Evolutionary conservation across 2,113 vertebrate genomes (phyloP).

Genomic region (Dissostichus mawsoni): DNA sequence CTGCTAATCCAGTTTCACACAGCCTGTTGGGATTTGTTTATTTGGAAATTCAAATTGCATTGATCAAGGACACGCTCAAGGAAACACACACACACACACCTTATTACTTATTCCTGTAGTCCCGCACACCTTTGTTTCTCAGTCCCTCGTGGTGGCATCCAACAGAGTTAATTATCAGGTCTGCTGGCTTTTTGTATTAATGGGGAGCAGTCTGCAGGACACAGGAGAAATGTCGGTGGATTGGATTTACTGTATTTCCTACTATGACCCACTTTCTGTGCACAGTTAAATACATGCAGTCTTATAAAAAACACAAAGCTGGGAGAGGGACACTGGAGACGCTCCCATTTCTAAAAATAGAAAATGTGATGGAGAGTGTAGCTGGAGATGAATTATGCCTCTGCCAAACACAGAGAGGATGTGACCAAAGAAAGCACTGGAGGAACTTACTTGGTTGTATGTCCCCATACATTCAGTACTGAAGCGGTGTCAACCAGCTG

Average conservation of each 20-base stretch:
- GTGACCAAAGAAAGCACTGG: constrained; percentile 22
- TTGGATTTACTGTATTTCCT: constrained; percentile 31
- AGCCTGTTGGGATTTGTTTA: neutral
- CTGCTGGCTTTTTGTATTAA: constrained; percentile 1
- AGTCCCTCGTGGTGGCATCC: constrained; percentile 25
- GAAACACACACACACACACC: neutral
- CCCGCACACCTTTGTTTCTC: neutral
- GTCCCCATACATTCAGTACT: neutral
- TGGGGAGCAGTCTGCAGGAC: constrained; percentile 4
- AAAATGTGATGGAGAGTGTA: constrained; percentile 52
- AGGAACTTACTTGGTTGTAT: constrained; percentile 4
- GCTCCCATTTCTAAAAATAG: constrained; percentile 75
- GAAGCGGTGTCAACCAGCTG: neutral
- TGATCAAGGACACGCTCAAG: neutral
- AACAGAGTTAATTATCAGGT: constrained; percentile 39
- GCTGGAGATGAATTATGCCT: constrained; percentile 61
- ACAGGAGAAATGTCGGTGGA: neutral
- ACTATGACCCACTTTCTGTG: constrained; percentile 69
- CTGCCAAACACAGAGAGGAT: constrained; percentile 46
- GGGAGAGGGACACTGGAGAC: constrained; percentile 53
- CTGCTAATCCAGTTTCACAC: neutral
- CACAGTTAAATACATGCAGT: constrained; percentile 16
- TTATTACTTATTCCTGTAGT: neutral
- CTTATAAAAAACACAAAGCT: constrained; percentile 57
- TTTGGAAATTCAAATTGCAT: neutral